Conservation (phyloP, 2,113 vertebrate species). For the Centrocercus urophasianus region DNA sequence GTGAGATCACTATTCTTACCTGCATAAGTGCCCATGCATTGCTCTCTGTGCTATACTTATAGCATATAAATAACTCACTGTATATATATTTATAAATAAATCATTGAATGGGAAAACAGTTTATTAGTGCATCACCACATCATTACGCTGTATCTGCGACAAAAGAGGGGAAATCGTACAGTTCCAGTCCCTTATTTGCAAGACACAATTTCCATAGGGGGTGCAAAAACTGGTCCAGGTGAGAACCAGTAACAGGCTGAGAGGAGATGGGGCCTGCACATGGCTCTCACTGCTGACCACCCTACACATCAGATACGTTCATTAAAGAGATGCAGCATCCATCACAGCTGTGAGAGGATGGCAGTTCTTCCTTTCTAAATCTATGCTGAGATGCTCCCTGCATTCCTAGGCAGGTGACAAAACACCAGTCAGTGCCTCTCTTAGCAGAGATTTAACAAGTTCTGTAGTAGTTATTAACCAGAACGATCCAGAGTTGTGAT, state of each 20-base stretch:
- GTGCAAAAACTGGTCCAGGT: background rate
- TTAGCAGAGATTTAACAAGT: background rate
- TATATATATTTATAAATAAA: background rate
- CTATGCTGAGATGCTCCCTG: background rate
- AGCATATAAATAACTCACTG: background rate
- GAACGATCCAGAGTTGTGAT: background rate
- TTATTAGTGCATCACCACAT: background rate
- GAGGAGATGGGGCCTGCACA: background rate
- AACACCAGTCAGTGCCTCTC: background rate
- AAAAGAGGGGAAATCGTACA: background rate
- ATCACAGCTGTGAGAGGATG: background rate
- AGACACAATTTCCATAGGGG: background rate
- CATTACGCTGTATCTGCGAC: background rate
- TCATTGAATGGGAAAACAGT: background rate
- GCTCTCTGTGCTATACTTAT: background rate
- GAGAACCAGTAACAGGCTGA: background rate
- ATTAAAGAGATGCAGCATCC: background rate
- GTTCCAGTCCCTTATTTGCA: background rate
- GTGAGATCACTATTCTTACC: background rate
- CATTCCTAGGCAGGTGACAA: background rate
- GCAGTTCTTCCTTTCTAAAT: background rate
- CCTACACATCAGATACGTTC: rapidly evolving
- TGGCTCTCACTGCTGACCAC: background rate
- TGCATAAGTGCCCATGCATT: background rate
- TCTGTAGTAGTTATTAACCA: background rate